Percentiles rank a stretch among this genome's conserved stretches.
These are phyloP conservation scores for Aporophyla lueneburgensis DNA, from an alignment of 2,888 invertebrate species.

Conservation along the genomic window DNA sequence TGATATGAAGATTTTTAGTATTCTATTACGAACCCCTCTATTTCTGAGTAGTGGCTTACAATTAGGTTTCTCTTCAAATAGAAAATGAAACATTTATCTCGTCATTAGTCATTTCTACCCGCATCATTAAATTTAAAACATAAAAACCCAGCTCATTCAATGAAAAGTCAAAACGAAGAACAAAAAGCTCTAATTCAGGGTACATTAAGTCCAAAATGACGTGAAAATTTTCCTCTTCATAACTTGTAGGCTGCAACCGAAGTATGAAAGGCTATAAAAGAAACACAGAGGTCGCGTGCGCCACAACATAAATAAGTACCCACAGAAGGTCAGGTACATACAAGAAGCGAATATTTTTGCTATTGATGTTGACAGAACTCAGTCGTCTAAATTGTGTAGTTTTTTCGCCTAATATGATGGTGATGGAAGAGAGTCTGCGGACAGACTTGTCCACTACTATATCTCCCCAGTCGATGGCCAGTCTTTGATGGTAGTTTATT, in stretches of 20 bases:
- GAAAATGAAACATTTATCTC: not conserved
- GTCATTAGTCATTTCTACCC: slow-evolving; percentile 15
- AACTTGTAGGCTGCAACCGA: slow-evolving; percentile 50
- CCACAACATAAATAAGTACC: not conserved
- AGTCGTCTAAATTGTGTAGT: not conserved
- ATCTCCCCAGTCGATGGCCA: not conserved
- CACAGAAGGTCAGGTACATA: not conserved
- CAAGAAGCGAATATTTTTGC: not conserved
- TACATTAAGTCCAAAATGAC: slow-evolving; percentile 44
- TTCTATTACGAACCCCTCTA: not conserved
- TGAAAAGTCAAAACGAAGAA: slow-evolving; percentile 20
- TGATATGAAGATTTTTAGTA: too few relatives aligned
- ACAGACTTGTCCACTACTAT: too few relatives aligned
- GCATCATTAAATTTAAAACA: slow-evolving; percentile 8
- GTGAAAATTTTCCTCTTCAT: slow-evolving; percentile 32
- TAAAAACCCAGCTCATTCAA: slow-evolving; percentile 28
- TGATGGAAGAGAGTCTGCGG: not conserved
- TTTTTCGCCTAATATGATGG: not conserved
- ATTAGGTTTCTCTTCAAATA: not conserved
- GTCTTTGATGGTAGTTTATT: too few relatives aligned
- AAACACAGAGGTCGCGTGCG: slow-evolving; percentile 43
- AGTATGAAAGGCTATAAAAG: slow-evolving; percentile 50
- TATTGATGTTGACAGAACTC: not conserved
- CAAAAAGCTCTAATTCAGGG: slow-evolving; percentile 30
- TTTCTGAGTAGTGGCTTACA: not conserved